Conservation (phyloP, 2,888 invertebrate genomes). For the Pachydiplax longipennis region DNA sequence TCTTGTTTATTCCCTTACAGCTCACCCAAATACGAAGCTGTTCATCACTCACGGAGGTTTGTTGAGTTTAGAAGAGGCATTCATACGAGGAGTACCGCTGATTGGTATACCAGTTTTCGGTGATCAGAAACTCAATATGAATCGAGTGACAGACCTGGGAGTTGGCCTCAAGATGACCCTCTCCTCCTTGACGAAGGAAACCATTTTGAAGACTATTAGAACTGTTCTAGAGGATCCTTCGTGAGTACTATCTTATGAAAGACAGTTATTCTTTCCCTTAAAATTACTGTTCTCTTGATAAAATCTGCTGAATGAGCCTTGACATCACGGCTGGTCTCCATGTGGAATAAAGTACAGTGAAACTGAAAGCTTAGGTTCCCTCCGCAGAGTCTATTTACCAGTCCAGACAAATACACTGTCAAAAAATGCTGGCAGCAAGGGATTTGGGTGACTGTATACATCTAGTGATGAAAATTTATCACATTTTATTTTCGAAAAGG, state of each 20-base stretch:
- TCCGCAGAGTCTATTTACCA: too few relatives aligned
- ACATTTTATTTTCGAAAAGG: too few relatives aligned
- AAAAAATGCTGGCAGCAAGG: too few relatives aligned
- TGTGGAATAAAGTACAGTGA: too few relatives aligned
- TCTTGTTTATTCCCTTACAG: background rate
- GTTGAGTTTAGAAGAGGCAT: constrained; percentile 46
- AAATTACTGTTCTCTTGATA: too few relatives aligned
- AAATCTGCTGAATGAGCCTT: too few relatives aligned
- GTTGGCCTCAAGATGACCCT: constrained; percentile 16
- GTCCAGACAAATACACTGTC: too few relatives aligned
- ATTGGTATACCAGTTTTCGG: constrained; percentile 36
- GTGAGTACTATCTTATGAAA: background rate
- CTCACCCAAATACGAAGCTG: constrained; percentile 49
- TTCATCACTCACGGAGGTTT: constrained; percentile 48
- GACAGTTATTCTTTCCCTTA: too few relatives aligned
- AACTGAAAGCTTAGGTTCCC: too few relatives aligned
- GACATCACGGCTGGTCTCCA: too few relatives aligned
- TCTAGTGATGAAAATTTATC: too few relatives aligned
- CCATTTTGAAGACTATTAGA: background rate
- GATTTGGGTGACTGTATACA: too few relatives aligned
- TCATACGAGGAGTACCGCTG: constrained; percentile 32
- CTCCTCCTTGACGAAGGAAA: background rate
- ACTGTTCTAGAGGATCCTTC: background rate
- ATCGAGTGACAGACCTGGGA: background rate
- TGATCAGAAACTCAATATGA: constrained; percentile 20